Conservation (phyloP, 2,888 invertebrate species). For the Epinotia brunnichana region DNA sequence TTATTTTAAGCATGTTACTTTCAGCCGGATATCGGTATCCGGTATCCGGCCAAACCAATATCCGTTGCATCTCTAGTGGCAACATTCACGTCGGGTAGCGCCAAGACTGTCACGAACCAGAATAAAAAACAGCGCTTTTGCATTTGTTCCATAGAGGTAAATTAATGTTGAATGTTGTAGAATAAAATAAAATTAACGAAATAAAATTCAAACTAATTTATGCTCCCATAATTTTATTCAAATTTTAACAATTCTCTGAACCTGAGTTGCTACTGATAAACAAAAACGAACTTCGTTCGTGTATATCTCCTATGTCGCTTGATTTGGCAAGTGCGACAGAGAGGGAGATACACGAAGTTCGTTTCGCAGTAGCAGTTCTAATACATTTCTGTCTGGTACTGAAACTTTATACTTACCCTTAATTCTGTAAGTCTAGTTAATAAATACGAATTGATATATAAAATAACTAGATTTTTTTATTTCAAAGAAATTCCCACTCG, state of each 20-base stretch:
- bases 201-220: conserved; percentile 2
- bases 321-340: too few species aligned
- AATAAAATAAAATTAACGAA: background rate
- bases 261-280: too few species aligned
- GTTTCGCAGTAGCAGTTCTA: background rate
- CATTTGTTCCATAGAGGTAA: conserved; percentile 17
- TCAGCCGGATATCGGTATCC: too few species aligned
- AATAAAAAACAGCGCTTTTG: background rate
- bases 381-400: conserved; percentile 13
- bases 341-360: too few species aligned
- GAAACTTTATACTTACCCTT: conserved; percentile 27
- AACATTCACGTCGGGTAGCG: background rate
- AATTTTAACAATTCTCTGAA: conserved; percentile 9
- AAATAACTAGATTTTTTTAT: background rate
- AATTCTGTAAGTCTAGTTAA: conserved; percentile 38
- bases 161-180: background rate
- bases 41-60: too few species aligned
- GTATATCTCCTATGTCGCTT: too few species aligned
- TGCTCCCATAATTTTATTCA: background rate
- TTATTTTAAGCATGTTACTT: too few species aligned
- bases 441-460: conserved; percentile 40
- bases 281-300: too few species aligned
- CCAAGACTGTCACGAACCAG: conserved; percentile 7
- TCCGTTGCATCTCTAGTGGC: too few species aligned
- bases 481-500: too few species aligned